Evolutionary conservation across 1,140 invertebrate species (phyloP).

Genomic region (Zeugodacus cucurbitae): DNA sequence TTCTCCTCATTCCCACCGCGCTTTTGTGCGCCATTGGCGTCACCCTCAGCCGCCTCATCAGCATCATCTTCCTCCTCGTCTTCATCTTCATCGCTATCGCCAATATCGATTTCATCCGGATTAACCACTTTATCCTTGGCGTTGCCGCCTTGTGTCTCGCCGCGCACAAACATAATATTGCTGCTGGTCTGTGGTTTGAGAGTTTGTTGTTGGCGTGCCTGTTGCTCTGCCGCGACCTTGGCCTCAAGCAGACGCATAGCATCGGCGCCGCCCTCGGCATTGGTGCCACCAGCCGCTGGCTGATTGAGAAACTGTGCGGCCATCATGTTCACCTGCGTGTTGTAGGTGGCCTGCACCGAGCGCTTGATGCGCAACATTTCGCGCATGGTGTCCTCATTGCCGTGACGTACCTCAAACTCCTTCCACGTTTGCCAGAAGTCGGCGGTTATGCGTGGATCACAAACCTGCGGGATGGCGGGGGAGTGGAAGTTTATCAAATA

Average conservation of each 20-base stretch:
- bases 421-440: conserved; percentile 99
- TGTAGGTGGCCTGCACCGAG: conserved; percentile 96
- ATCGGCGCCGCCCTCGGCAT: conserved; percentile 79
- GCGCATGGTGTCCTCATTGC: conserved; percentile 99
- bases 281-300: conserved; percentile 73
- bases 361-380: conserved; percentile 99
- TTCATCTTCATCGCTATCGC: conserved; percentile 81
- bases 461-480: conserved; percentile 73
- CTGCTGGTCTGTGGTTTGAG: conserved; percentile 55
- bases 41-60: conserved; percentile 67
- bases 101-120: conserved; percentile 95
- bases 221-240: conserved; percentile 76
- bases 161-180: conserved; percentile 86
- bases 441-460: conserved; percentile 94
- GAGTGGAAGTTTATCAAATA: no score
- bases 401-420: conserved; percentile 98
- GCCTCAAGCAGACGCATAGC: conserved; percentile 90
- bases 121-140: conserved; percentile 82
- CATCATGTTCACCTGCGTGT: conserved; percentile 98
- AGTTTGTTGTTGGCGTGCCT: conserved; percentile 66
- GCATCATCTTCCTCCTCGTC: conserved; percentile 75
- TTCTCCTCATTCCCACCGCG: conserved; percentile 70
- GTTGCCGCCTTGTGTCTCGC: conserved; percentile 82
- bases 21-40: conserved; percentile 69
- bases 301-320: conserved; percentile 94